A percentile compares a stretch with the other conserved stretches of the same genome.
Conservation (phyloP, 2,888 invertebrate species). For the Galerucella nymphaeae region DNA sequence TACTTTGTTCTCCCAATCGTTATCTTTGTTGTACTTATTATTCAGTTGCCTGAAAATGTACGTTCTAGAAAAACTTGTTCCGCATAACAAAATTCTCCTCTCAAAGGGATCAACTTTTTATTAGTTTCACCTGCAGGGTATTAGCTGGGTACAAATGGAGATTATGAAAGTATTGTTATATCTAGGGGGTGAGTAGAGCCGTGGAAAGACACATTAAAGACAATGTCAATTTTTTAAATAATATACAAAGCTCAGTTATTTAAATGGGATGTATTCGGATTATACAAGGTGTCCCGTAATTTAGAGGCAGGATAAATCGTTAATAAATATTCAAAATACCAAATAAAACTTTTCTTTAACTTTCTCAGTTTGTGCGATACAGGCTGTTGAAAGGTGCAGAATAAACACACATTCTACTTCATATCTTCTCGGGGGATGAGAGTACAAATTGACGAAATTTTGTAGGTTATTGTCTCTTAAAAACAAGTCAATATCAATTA, state of each 20-base stretch:
- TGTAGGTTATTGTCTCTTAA: too few relatives aligned
- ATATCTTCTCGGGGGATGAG: too few relatives aligned
- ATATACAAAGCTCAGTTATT: background rate
- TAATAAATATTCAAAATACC: too few relatives aligned
- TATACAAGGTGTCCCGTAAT: too few relatives aligned
- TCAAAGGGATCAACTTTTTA: constrained; percentile 39
- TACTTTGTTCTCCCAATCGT: constrained; percentile 25
- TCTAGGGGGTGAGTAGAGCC: background rate
- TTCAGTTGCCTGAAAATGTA: constrained; percentile 21
- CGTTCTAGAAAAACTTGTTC: constrained; percentile 44
- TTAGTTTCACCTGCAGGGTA: constrained; percentile 37
- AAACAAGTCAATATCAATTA: too few relatives aligned
- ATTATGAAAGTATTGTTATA: constrained; percentile 31
- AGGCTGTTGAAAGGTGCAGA: too few relatives aligned
- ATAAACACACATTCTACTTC: too few relatives aligned
- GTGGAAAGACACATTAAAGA: background rate
- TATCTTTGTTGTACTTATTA: constrained; percentile 4
- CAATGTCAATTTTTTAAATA: background rate
- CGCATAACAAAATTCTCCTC: constrained; percentile 47
- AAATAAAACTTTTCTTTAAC: too few relatives aligned
- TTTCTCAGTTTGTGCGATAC: too few relatives aligned
- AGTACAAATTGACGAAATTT: too few relatives aligned
- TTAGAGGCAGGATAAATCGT: too few relatives aligned
- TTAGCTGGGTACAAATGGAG: constrained; percentile 35
- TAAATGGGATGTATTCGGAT: too few relatives aligned